phyloP scores from a whole-genome alignment of 2,888 invertebrate species.

The Aleiodes testaceus region DNA sequence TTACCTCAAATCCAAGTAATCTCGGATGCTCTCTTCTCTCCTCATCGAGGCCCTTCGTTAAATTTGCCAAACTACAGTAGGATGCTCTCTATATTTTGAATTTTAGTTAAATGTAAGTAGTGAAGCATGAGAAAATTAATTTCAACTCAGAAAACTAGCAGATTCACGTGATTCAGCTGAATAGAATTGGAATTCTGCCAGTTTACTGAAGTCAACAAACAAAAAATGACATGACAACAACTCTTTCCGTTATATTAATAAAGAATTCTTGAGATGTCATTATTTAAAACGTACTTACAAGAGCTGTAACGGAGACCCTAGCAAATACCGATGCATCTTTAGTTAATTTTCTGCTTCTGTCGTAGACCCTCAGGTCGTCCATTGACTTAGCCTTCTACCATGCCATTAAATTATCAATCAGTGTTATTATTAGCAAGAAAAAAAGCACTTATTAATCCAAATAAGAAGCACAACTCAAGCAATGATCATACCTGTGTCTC shows the following conservation, averaged over 20 bases:
- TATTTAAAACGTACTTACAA: slow-evolving; percentile 75
- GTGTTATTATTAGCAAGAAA: slow-evolving; percentile 32
- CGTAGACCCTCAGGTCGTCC: slow-evolving; percentile 72
- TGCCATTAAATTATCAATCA: slow-evolving; percentile 43
- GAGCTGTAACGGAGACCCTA: slow-evolving; percentile 78
- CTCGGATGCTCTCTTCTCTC: slow-evolving; percentile 53
- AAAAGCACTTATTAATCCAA: slow-evolving; percentile 10
- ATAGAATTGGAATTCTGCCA: neutral
- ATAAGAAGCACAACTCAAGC: slow-evolving; percentile 4
- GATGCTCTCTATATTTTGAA: slow-evolving; percentile 66
- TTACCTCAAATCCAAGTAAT: slow-evolving; percentile 63
- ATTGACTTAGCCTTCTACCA: slow-evolving; percentile 76
- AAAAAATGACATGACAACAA: slow-evolving; percentile 35
- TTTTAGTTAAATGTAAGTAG: slow-evolving; percentile 3
- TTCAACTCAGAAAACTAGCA: no score
- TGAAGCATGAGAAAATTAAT: slow-evolving; percentile 13
- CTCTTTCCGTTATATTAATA: slow-evolving; percentile 39
- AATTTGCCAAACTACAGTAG: slow-evolving; percentile 71
- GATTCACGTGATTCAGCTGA: neutral
- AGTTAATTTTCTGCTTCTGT: slow-evolving; percentile 65
- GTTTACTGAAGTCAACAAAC: neutral
- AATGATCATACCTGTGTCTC: slow-evolving; percentile 65
- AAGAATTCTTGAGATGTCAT: neutral
- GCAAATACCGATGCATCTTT: slow-evolving; percentile 73
- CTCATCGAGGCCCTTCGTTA: slow-evolving; percentile 63